phyloP scores from a whole-genome alignment of 2,888 invertebrate species.

The Sinhomidia bicolor region DNA sequence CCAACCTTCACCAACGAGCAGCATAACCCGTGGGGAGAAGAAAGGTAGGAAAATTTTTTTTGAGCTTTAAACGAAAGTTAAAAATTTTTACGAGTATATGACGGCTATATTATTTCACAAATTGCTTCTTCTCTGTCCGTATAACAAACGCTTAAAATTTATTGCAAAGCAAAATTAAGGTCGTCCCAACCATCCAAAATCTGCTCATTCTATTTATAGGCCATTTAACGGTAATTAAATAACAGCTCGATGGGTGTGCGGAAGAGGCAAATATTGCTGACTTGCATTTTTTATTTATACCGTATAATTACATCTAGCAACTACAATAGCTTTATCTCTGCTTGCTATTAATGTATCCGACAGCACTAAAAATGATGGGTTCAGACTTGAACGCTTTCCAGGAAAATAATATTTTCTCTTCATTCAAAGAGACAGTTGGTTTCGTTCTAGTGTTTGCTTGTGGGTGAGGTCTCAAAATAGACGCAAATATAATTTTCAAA shows the following conservation, averaged over 20 bases:
- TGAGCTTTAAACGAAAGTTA: no score
- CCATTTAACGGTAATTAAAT: no score
- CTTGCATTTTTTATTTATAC: no score
- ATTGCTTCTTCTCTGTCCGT: no score
- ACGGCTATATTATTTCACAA: no score
- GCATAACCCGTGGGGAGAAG: slow-evolving; percentile 69
- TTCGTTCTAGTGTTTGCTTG: not conserved
- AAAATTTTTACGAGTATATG: no score
- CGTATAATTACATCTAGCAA: not conserved
- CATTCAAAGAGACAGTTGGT: not conserved
- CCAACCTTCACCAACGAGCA: slow-evolving; percentile 25
- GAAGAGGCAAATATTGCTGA: no score
- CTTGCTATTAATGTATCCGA: not conserved
- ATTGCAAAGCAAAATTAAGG: no score
- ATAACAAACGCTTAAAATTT: no score
- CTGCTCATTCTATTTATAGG: no score
- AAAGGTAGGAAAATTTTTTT: slow-evolving; percentile 48
- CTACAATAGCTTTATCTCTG: not conserved
- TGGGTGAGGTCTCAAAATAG: slow-evolving; percentile 45
- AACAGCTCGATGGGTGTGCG: no score
- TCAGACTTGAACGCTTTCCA: slow-evolving; percentile 42
- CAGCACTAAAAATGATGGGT: slow-evolving; percentile 1
- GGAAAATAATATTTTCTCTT: not conserved
- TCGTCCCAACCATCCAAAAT: no score
- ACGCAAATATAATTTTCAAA: slow-evolving; percentile 35